Conservation (phyloP, 1,140 invertebrate species). For the Drosophila parabipectinata region DNA sequence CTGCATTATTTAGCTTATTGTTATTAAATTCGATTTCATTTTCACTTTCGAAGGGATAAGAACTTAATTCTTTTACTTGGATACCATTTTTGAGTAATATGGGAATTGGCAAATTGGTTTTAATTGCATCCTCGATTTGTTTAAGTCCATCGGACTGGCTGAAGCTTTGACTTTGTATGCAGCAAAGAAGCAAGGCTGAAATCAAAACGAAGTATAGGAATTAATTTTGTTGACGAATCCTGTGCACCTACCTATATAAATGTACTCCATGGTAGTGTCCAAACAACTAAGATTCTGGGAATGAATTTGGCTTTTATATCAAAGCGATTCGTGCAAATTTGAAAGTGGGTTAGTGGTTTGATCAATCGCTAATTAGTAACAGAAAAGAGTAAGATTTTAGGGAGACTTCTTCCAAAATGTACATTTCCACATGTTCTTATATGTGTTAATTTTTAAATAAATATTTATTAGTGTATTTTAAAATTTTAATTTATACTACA, state of each 20-base stretch:
- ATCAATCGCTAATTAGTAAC: not conserved
- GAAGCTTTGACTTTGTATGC: not conserved
- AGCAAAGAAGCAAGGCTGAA: not conserved
- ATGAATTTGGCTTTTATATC: not conserved
- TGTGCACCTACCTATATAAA: not conserved
- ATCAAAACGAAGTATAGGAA: not conserved
- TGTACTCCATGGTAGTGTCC: not conserved
- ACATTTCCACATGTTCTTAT: not conserved
- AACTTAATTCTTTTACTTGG: not conserved
- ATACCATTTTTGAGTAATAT: not conserved
- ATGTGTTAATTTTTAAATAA: not conserved
- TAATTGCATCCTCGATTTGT: not conserved
- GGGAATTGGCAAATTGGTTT: not conserved
- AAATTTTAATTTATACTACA: no score
- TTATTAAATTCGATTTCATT: not conserved
- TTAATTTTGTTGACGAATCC: not conserved
- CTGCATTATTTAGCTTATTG: not conserved
- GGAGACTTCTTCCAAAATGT: no score
- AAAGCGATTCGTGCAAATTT: not conserved
- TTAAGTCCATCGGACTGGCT: not conserved
- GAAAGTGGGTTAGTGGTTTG: not conserved
- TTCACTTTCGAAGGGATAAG: not conserved
- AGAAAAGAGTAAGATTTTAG: not conserved
- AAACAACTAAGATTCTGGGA: not conserved
- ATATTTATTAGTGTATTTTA: not conserved